Evolutionary conservation across 2,113 vertebrate species (phyloP).

Genomic region (Petrocephalus microphthalmus): DNA sequence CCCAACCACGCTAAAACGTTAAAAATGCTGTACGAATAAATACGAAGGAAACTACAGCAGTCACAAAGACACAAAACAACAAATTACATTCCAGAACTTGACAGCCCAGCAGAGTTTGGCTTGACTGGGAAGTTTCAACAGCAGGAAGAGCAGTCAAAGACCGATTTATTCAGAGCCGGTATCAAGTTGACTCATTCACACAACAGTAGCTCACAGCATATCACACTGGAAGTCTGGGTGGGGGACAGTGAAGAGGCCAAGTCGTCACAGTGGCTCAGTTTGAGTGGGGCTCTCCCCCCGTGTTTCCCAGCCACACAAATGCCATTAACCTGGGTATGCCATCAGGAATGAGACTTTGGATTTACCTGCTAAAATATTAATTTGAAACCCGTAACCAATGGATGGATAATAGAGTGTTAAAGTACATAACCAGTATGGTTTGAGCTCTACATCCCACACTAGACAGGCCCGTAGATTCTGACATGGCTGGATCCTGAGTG

Average conservation of each 20-base stretch:
- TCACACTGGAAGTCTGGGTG: not conserved
- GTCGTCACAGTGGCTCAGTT: not conserved
- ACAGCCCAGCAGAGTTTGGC: not conserved
- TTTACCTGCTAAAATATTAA: not conserved
- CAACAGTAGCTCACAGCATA: not conserved
- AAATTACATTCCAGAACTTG: not conserved
- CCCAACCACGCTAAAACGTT: not conserved
- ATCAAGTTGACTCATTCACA: not conserved
- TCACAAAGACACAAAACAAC: not conserved
- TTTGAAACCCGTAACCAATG: not conserved
- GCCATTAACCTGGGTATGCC: not conserved
- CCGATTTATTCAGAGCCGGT: not conserved
- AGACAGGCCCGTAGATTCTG: not conserved
- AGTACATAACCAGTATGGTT: not conserved
- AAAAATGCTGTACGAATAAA: not conserved
- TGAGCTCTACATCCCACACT: not conserved
- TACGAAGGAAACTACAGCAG: not conserved
- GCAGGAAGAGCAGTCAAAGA: not conserved
- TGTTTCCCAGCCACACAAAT: too few relatives aligned
- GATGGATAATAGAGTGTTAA: not conserved
- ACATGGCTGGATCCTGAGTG: not conserved
- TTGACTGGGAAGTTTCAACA: not conserved
- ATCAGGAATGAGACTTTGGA: not conserved
- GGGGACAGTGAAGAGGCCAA: not conserved
- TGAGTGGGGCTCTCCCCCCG: not conserved